These are phyloP conservation scores for Euschistus heros DNA, from an alignment of 1,140 invertebrate genomes.

Conservation along the genomic window DNA sequence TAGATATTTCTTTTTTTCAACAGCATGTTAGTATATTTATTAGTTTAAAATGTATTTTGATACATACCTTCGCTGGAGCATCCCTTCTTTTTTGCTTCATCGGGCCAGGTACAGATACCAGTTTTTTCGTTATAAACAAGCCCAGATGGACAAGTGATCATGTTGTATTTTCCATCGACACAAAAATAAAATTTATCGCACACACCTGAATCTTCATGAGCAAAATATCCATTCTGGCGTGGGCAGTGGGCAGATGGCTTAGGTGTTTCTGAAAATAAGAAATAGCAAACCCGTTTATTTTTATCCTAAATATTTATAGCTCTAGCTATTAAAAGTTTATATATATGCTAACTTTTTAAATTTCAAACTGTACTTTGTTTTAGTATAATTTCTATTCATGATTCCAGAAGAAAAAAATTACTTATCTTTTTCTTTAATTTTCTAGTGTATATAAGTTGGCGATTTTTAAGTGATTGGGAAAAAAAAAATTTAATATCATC, in stretches of 20 bases:
- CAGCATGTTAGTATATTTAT: too few relatives aligned
- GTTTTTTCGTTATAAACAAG: constrained; percentile 79
- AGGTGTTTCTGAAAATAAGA: constrained; percentile 53
- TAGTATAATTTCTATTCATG: too few relatives aligned
- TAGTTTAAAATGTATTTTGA: too few relatives aligned
- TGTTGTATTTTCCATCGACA: constrained; percentile 77
- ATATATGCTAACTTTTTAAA: too few relatives aligned
- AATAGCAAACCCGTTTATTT: not conserved
- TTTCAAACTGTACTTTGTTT: too few relatives aligned
- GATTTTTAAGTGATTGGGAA: too few relatives aligned
- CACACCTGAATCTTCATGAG: constrained; percentile 62
- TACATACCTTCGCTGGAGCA: constrained; percentile 60
- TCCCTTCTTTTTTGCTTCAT: constrained; percentile 75
- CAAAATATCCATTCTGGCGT: constrained; percentile 77
- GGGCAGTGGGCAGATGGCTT: constrained; percentile 63
- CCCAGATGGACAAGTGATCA: constrained; percentile 77
- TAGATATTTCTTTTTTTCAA: not conserved
- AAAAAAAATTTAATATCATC: too few relatives aligned
- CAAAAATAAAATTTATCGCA: constrained; percentile 89
- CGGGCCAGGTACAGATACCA: constrained; percentile 84
- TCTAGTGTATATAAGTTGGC: too few relatives aligned
- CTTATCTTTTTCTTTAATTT: too few relatives aligned
- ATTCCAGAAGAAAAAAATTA: too few relatives aligned
- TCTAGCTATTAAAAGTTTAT: too few relatives aligned
- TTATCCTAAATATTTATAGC: too few relatives aligned